Base-by-base conservation (phyloP, 2,113 vertebrate genomes). In the Rallus limicola region DNA sequence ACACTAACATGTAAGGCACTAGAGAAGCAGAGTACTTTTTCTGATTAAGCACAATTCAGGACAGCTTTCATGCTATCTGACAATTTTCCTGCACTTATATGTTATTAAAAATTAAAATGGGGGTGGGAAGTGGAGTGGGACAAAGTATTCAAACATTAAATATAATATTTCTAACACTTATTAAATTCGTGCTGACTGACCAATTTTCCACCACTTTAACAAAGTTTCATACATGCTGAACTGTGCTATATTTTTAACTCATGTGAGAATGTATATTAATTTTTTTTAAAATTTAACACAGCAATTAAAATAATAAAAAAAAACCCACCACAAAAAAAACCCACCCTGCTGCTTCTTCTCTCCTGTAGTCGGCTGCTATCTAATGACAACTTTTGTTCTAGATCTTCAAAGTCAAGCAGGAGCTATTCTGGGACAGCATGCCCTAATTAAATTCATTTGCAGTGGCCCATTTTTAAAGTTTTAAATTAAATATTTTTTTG, bases 381-480 rank as follows among this genome's bases (percentile, higher is more conserved):
- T 88, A 68, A 86, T 29, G 34, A 71, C 79, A 58, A 71, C 10
- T 71, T 94, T 60, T 81, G 68, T 71, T 93, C 72, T 60, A 96
- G 44, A 82, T 82, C 64, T 81, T 93, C 90, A 96, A 94, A 94
- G 95, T 94, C 93, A 92, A 90, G 52, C 25, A 94, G 38, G 38
- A 92, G 20, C n/a, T 92, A 95, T 94, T 95, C 88, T 96, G 90
- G 96, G 88, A 81, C 92, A 83, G 60, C 21, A 26, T 50, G 92
- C 20, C 77, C 95, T 93, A 93, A 93, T 96, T 97, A 96, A 94
- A 90, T 83, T 96, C 18, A 88, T 86, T 92, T 90, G 60, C 6
- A 1, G 40, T 11, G 11, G 29, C 82, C 92, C 86, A 95, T 26
- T 95, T 97, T 71, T 34, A 71, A 86, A 71, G 60, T 86, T 60